Evolutionary conservation across 2,888 invertebrate species (phyloP), one percentile per base, ranked within the genome.

Genomic region (Unio delphinus): DNA sequence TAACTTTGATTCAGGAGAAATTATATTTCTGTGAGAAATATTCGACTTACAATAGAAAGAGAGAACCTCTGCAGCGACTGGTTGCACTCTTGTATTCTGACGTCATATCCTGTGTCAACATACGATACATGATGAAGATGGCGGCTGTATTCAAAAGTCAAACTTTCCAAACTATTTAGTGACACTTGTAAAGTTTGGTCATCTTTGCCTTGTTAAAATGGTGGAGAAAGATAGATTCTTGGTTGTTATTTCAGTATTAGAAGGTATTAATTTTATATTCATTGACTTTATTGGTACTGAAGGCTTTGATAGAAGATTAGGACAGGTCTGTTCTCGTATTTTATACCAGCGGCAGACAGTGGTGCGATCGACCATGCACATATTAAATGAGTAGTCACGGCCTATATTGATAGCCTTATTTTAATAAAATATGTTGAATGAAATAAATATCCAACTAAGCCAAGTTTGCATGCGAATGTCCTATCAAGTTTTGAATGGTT

Each of bases 201-300:
- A 15, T 45, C 15, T 45, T 45, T 45, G 45, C 15, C 45, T 15
- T 11, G 45, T 45, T 45, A 79, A 26, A 57, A 88, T 88, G 88
- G 84, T 85, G 20, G 85, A 83, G 67, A 86, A 83, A 60, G 84
- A 82, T 55, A 83, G 76, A 76, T 85, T 82, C 75, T 74, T 89
- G 6, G 87, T 87, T 20, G 89, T 89, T 57, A 86, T 89, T 68
- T 84, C 89, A 18, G 86, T 88, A 57, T 74, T 88, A 70, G 87
- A 88, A 81, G 89, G 89, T 88, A 82, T 45, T 45, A 45, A 45
- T 11, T 45, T 45, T 45, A 45, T 11, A 45, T 45, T 45, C 11
- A 45, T 11, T 11, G 11, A 45, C 45, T 45, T 45, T 45, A 45
- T 45, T 45, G 45, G 11, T 11, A 15, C 15, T 45, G 15, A 45